A percentile compares a stretch with the other conserved stretches of the same genome.
Conservation (phyloP, 64 coral and sea anemone species). For the Trachythela sp. region DNA sequence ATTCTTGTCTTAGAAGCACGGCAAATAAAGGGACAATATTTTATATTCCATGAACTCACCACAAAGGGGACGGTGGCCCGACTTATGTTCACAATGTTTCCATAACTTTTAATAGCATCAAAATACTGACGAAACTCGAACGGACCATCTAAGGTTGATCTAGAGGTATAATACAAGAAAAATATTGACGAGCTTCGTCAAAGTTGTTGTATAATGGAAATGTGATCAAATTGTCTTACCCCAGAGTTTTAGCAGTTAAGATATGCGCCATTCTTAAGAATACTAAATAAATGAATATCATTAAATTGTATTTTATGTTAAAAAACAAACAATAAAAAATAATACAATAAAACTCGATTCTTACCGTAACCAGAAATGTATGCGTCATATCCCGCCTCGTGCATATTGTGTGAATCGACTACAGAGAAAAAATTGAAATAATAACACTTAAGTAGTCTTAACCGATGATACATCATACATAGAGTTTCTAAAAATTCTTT, state of each 20-base stretch:
- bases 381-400: not conserved
- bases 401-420: not conserved
- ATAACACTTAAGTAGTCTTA: too few relatives aligned
- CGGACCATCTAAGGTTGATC: not conserved
- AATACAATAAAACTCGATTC: not conserved
- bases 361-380: constrained; percentile 14
- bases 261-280: constrained; percentile 5
- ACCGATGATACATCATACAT: too few relatives aligned
- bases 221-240: not conserved
- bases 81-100: not conserved
- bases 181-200: not conserved
- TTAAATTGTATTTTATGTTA: too few relatives aligned
- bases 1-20: too few relatives aligned
- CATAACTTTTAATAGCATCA: not conserved
- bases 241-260: not conserved
- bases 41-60: too few relatives aligned
- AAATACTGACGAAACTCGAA: not conserved
- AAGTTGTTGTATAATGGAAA: not conserved
- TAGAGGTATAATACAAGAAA: not conserved
- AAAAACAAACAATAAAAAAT: too few relatives aligned
- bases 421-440: not conserved
- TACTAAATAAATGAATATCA: not conserved
- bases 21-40: too few relatives aligned
- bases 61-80: not conserved
- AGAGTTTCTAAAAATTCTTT: too few relatives aligned